Conservation (phyloP, 1,140 invertebrate genomes). For the Lasaia peninsularis region DNA sequence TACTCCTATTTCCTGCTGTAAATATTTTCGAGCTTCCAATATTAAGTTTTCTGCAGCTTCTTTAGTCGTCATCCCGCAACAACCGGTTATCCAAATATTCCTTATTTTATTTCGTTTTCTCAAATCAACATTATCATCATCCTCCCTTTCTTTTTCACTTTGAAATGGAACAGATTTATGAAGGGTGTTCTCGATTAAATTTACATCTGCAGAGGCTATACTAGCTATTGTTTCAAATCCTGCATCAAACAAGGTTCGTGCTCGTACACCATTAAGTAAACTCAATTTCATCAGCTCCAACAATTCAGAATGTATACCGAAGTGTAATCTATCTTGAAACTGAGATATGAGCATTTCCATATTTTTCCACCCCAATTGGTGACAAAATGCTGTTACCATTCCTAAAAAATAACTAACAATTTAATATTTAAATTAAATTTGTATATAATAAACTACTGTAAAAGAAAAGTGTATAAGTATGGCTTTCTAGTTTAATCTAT, state of each 20-base stretch:
- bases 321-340: conserved; percentile 95
- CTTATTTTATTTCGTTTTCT: conserved; percentile 82
- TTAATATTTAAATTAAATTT: too few relatives aligned
- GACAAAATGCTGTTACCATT: conserved; percentile 95
- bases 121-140: conserved; percentile 83
- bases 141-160: conserved; percentile 85
- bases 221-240: conserved; percentile 89
- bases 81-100: conserved; percentile 90
- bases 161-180: conserved; percentile 90
- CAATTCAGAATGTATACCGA: conserved; percentile 95
- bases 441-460: too few relatives aligned
- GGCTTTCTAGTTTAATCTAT: too few relatives aligned
- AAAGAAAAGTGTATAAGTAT: too few relatives aligned
- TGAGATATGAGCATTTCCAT: conserved; percentile 93
- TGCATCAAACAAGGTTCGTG: conserved; percentile 89
- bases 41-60: conserved; percentile 91
- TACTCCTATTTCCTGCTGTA: conserved; percentile 81
- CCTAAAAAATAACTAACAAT: conserved; percentile 75
- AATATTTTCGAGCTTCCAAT: conserved; percentile 85
- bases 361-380: conserved; percentile 94
- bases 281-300: conserved; percentile 93
- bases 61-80: conserved; percentile 86
- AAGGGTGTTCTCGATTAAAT: conserved; percentile 87
- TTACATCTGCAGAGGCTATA: conserved; percentile 85
- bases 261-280: conserved; percentile 89